Conservation (phyloP, 2,113 vertebrate species). For the Dascyllus trimaculatus region DNA sequence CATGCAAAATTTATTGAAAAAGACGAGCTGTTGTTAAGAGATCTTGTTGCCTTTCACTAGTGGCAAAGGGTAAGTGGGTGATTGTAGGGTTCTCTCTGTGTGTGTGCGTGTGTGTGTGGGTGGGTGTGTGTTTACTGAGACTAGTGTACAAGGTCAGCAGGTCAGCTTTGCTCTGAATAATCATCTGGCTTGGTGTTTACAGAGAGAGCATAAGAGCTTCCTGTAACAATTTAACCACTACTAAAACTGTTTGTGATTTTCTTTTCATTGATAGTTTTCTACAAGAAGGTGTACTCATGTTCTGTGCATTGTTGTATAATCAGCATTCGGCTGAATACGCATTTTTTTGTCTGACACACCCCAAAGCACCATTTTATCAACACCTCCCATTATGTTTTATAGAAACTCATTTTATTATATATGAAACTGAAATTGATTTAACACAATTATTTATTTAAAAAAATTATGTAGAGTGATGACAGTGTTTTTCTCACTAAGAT, state of each 20-base stretch:
- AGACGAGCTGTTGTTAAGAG: conserved; percentile 89
- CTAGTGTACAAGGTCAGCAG: conserved; percentile 60
- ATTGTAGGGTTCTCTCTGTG: conserved; percentile 69
- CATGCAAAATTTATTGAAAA: conserved; percentile 99
- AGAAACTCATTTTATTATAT: too few relatives aligned
- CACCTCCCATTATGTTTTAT: background rate
- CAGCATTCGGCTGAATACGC: background rate
- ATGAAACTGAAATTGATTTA: background rate
- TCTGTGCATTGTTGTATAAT: background rate
- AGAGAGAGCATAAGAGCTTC: background rate
- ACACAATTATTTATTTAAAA: too few relatives aligned
- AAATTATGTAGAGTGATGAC: too few relatives aligned
- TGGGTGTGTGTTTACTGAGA: conserved; percentile 35
- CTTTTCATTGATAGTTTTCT: background rate
- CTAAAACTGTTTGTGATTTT: conserved; percentile 31
- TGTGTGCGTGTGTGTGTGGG: conserved; percentile 25
- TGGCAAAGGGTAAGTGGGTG: conserved; percentile 90
- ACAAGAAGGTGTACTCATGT: background rate
- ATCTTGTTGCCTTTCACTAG: conserved; percentile 91
- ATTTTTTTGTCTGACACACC: background rate
- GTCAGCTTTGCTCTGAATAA: conserved; percentile 55
- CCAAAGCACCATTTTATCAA: background rate
- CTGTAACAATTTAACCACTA: conserved; percentile 20
- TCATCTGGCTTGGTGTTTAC: conserved; percentile 30
- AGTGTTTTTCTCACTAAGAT: too few relatives aligned